phyloP scores from a whole-genome alignment of 1,140 invertebrate genomes.

The Lordiphosa mommai region DNA sequence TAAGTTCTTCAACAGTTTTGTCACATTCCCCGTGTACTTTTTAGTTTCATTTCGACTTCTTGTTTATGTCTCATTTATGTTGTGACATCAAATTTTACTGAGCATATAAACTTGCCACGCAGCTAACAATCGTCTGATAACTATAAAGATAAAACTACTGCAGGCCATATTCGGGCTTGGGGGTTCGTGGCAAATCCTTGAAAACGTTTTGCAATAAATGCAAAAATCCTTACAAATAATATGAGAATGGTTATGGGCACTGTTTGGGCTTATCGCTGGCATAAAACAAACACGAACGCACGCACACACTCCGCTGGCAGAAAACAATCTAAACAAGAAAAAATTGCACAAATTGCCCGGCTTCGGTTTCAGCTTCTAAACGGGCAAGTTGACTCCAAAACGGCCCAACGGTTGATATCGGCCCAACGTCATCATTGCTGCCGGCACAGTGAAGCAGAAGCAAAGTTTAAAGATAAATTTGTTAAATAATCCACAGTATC shows the following conservation, averaged over 20 bases:
- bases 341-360: constrained; percentile 72
- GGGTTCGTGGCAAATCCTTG: constrained; percentile 52
- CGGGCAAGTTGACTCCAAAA: constrained; percentile 31
- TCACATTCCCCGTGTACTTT: constrained; percentile 21
- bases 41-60: constrained; percentile 5
- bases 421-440: constrained; percentile 35
- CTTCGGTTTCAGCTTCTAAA: constrained; percentile 54
- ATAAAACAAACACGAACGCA: constrained; percentile 54
- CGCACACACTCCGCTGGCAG: constrained; percentile 10
- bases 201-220: constrained; percentile 72
- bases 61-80: constrained; percentile 58
- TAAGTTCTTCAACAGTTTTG: constrained; percentile 52
- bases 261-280: constrained; percentile 69
- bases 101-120: constrained; percentile 47
- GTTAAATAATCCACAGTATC: too few relatives aligned
- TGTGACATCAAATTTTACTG: constrained; percentile 61
- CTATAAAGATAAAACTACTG: constrained; percentile 69
- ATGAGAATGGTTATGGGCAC: constrained; percentile 70
- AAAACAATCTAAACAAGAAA: constrained; percentile 75
- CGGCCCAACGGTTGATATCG: constrained; percentile 21
- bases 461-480: too few relatives aligned
- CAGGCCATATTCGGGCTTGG: constrained; percentile 49
- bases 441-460: not conserved
- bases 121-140: constrained; percentile 59
- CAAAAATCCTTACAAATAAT: constrained; percentile 77